Base-by-base conservation (phyloP, 2,888 invertebrate species). In the Thereva nobilitata region DNA sequence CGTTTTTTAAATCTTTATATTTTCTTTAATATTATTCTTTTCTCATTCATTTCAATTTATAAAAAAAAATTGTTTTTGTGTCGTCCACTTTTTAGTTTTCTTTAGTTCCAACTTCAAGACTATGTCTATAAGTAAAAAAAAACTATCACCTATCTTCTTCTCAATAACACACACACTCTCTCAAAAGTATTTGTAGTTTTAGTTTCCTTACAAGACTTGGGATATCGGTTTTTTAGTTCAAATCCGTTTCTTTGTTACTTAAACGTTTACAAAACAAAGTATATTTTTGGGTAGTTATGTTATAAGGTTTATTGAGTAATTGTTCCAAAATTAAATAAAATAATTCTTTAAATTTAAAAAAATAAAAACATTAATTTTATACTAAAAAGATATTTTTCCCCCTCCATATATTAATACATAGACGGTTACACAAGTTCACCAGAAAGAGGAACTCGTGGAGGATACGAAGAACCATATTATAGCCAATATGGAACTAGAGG, bases 341-440 rank as follows among this genome's bases (percentile, higher is more conserved):
- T 45, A 9, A n/a, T 45, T 45, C n/a, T 9, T n/a, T n/a, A n/a
- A n/a, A n/a, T n/a, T 5, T 10, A 47, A 47, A 47, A n/a, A 3
- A 41, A 8, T 55, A 41, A 41, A 10, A 23, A 42, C 41, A 41
- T 55, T 55, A 41, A 23, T 37, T 38, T 12, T 55, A 5, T 5
- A 5, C 23, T 5, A 5, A 42, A 9, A 3, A 40, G 8, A 38
- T 12, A 12, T 40, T 38, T 47, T n/a, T 35, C 38, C 5, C 10
- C 12, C 37, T 12, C 38, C 47, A 47, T 35, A n/a, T 41, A 41
- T 49, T 41, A 41, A 40, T 40, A 4, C 37, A 6, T 80, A 81
- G 89, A 89, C 78, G 93, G 92, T 5, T 93, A 93, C 79, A 91
- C 92, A 87, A 93, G 93, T 64, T 93, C 93, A 1, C 93, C 94